Percentiles rank a stretch among this genome's conserved stretches.
Conservation (phyloP, 2,888 invertebrate species). For the Stictocephala bisonia region DNA sequence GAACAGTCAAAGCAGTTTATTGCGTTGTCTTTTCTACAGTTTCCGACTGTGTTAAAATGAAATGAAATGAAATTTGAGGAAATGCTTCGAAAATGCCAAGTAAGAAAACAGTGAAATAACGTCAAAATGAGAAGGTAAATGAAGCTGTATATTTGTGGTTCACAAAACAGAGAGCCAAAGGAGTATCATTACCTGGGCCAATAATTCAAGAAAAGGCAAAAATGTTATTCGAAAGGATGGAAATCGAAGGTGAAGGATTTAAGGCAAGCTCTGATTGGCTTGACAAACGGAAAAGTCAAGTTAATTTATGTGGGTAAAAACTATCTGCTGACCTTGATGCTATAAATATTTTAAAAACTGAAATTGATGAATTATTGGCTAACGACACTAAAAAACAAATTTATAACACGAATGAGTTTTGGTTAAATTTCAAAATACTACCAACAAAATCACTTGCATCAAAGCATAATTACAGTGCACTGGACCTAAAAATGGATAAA, state of each 20-base stretch:
- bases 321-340: neutral
- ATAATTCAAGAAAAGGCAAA: neutral
- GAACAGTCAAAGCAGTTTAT: neutral
- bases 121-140: neutral
- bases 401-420: neutral
- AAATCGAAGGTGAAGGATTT: neutral
- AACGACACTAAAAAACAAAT: neutral
- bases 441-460: conserved; percentile 3
- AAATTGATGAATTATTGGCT: neutral
- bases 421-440: neutral
- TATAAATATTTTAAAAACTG: neutral
- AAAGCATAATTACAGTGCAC: neutral
- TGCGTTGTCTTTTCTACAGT: no score
- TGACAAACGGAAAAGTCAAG: conserved; percentile 1
- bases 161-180: neutral
- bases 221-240: neutral
- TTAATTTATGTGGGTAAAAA: neutral
- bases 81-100: neutral
- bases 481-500: neutral
- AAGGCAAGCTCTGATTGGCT: neutral
- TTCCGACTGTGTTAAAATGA: no score
- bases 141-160: neutral
- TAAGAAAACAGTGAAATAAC: neutral
- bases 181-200: neutral
- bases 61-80: no score